Base-by-base conservation (phyloP, 2,888 invertebrate genomes). In the Drosophila testacea region DNA sequence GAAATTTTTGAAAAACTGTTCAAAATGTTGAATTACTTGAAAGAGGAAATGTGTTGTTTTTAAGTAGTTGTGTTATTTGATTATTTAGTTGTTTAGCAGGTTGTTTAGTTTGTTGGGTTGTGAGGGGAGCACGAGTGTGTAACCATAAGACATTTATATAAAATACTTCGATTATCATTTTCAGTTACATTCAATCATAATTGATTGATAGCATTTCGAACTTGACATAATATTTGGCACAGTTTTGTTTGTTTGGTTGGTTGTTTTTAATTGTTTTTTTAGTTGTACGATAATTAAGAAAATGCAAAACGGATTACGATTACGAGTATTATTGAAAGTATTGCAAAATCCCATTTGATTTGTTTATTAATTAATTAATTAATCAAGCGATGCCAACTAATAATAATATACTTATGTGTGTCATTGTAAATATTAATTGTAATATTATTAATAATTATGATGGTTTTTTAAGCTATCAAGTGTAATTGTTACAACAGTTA, bases 61-160 rank as follows among this genome's bases (percentile, higher is more conserved):
- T 61, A 27, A 16, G 22, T 42, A 48, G 48, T 27, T 64, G 74
- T 36, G 42, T 67, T 63, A 42, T 54, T 57, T 74, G 80, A 39
- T 69, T 71, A 39, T 46, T 46, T 38, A 42, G 27, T 55, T 66
- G 46, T 36, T 36, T 10, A 36, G 36, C 4, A 4, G 36, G 2
- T 36, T 2, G 36, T 32, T 32, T 32, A 2, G 32, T 32, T 6
- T 4, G 55, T 66, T 34, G 36, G 46, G 34, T 39, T 56, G 34
- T 30, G 44, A 48, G 55, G 69, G 75, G 79, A 73, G 69, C 83
- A 78, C 75, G 78, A 86, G 92, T 92, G 92, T 92, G 92, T 92
- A 92, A 92, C 92, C 92, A 92, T 91, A 90, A 91, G 92, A 92
- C 92, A 92, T 92, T 91, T 72, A 77, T 81, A 68, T 22, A 72